Conservation (phyloP, 2,113 vertebrate genomes). For the Gymnarchus niloticus region DNA sequence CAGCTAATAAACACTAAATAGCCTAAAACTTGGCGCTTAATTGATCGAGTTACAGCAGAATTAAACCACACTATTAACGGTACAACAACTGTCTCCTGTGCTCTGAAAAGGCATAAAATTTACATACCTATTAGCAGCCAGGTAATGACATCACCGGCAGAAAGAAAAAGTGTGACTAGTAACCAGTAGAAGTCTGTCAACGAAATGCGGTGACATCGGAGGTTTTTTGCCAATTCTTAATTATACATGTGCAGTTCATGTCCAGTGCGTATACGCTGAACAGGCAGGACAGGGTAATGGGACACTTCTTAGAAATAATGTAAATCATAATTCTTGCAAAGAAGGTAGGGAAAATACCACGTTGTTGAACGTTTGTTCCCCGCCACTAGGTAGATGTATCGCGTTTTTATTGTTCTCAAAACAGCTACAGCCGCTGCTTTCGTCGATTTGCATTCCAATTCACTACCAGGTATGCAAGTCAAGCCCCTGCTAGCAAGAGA, state of each 20-base stretch:
- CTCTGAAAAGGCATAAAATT: no score
- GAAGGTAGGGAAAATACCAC: no score
- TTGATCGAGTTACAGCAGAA: no score
- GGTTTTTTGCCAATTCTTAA: background rate
- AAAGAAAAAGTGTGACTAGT: background rate
- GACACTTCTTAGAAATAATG: background rate
- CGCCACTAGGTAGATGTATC: background rate
- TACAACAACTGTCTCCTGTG: background rate
- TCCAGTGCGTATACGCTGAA: constrained; percentile 99
- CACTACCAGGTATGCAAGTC: background rate
- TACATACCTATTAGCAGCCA: background rate
- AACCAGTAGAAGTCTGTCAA: background rate
- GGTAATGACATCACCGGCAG: background rate
- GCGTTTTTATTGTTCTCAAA: background rate
- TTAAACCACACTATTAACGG: background rate
- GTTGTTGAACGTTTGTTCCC: no score
- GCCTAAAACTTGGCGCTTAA: no score
- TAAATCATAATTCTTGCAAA: no score
- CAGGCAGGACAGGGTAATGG: constrained; percentile 61
- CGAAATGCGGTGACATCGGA: background rate
- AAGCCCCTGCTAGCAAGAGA: background rate
- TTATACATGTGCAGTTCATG: background rate
- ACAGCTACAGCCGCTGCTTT: background rate
- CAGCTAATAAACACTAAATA: background rate
- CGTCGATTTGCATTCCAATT: background rate